These are phyloP conservation scores for Pogonomyrmex barbatus DNA, from an alignment of 1,140 invertebrate species.

Conservation along the genomic window DNA sequence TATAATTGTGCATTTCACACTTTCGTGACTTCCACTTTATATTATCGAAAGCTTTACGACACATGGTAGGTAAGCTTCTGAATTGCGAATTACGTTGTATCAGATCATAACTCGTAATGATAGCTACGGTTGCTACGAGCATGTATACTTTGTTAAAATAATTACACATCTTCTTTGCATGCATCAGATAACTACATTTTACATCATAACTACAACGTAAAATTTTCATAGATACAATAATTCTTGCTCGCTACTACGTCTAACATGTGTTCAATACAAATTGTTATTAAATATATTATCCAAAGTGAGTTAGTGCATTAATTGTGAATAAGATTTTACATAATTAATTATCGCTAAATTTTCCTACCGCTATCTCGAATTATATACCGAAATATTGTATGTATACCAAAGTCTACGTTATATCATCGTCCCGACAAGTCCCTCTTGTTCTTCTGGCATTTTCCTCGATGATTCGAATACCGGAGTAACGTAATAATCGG, in stretches of 20 bases:
- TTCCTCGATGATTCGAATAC: slow-evolving; percentile 3
- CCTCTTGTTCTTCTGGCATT: slow-evolving; percentile 9
- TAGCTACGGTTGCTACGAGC: slow-evolving; percentile 6
- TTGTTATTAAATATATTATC: not conserved
- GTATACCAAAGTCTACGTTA: not conserved
- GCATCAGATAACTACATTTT: not conserved
- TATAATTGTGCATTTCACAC: slow-evolving; percentile 62
- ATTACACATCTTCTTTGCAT: not conserved
- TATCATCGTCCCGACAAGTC: not conserved
- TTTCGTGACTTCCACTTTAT: slow-evolving; percentile 57
- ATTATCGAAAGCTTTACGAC: not conserved
- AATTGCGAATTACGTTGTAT: slow-evolving; percentile 14
- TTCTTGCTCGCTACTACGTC: not conserved
- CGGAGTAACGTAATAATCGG: slow-evolving; percentile 30
- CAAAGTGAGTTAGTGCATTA: not conserved
- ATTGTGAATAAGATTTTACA: not conserved
- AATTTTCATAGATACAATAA: slow-evolving; percentile 8
- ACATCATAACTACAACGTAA: not conserved
- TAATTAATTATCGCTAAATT: not conserved
- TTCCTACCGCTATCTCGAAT: not conserved
- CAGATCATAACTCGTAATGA: slow-evolving; percentile 50
- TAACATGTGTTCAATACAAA: not conserved
- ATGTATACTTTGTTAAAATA: slow-evolving; percentile 25
- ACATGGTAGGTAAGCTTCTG: not conserved
- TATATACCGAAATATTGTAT: not conserved